These are phyloP conservation scores for Mystacornis crossleyi DNA, from an alignment of 2,113 vertebrate species.

Conservation along the genomic window DNA sequence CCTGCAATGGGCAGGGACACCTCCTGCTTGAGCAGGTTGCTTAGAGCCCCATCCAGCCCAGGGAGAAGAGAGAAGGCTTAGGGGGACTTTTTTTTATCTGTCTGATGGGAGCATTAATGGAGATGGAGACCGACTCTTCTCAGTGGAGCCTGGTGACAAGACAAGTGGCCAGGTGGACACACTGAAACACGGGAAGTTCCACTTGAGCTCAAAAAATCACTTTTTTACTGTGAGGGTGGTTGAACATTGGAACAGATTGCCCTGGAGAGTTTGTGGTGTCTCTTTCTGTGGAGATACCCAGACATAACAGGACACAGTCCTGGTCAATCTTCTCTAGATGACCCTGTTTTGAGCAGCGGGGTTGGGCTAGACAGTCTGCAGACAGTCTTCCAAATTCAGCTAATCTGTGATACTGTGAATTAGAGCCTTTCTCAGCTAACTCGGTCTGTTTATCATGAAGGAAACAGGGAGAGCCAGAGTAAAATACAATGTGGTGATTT, in stretches of 20 bases:
- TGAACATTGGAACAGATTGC: not conserved
- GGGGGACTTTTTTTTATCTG: not conserved
- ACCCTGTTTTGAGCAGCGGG: not conserved
- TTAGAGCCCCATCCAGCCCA: not conserved
- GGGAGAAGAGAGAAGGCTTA: not conserved
- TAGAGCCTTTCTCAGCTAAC: not conserved
- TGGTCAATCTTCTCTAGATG: not conserved
- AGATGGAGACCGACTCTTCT: not conserved
- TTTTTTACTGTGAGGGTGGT: not conserved
- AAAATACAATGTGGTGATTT: not conserved
- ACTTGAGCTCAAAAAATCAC: not conserved
- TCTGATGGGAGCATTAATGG: not conserved
- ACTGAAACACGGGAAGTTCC: not conserved
- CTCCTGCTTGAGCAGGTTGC: not conserved
- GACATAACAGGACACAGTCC: not conserved
- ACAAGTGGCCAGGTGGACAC: not conserved
- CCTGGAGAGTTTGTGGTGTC: not conserved
- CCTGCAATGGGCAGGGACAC: not conserved
- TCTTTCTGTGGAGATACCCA: not conserved
- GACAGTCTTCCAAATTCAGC: not conserved
- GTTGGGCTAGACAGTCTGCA: not conserved
- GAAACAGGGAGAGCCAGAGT: not conserved
- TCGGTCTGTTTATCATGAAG: not conserved
- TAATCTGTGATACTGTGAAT: not conserved
- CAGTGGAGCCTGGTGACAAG: not conserved